Evolutionary conservation across 1,140 invertebrate species (phyloP).

Genomic region (Zaprionus taronus): DNA sequence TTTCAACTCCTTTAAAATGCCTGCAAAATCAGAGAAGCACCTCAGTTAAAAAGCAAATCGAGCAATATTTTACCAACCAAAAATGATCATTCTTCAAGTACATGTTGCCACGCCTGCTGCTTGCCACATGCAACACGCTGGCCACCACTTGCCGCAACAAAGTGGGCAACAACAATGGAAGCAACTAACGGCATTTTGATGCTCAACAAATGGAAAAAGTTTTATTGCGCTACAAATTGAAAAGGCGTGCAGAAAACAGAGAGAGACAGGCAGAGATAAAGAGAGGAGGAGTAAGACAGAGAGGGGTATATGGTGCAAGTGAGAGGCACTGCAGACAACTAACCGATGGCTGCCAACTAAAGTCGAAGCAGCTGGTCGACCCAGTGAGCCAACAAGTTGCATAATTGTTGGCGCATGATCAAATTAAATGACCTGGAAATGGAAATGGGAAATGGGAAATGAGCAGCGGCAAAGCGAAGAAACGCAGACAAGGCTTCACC

Average conservation of each 20-base stretch:
- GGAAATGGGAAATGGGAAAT: constrained; percentile 20
- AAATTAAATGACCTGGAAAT: constrained; percentile 80
- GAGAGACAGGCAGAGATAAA: background rate
- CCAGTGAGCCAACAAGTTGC: constrained; percentile 78
- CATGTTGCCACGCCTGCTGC: background rate
- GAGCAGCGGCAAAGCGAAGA: background rate
- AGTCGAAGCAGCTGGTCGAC: constrained; percentile 12
- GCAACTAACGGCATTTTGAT: constrained; percentile 35
- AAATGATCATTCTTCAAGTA: constrained; percentile 1
- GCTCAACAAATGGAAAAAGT: constrained; percentile 73
- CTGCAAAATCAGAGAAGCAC: background rate
- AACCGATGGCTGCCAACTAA: constrained; percentile 20
- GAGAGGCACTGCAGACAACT: constrained; percentile 3
- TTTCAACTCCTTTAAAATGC: background rate
- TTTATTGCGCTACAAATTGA: constrained; percentile 77
- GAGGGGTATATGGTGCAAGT: background rate
- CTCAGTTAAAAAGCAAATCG: background rate
- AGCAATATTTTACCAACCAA: background rate
- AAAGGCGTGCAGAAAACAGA: constrained; percentile 30
- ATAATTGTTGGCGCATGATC: constrained; percentile 83
- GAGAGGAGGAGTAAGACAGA: background rate
- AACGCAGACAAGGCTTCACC: constrained; percentile 8
- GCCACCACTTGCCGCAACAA: constrained; percentile 1
- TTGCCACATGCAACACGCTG: constrained; percentile 7
- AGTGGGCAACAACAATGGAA: constrained; percentile 26